Evolutionary conservation across 2,797 vertebrate species (phyloP).

Genomic region (Anniella stebbinsi): DNA sequence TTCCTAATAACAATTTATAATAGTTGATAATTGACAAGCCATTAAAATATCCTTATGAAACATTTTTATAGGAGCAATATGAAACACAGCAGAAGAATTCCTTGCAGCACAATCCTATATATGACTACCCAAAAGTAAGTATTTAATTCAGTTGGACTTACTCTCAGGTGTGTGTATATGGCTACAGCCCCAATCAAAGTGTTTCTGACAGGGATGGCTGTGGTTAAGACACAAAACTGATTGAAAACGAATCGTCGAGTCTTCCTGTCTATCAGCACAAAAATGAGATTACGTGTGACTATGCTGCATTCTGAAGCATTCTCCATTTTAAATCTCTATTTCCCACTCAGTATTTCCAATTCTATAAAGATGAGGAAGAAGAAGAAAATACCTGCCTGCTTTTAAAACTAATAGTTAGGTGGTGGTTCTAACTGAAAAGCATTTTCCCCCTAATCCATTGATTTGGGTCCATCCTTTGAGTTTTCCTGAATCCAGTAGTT

Average conservation of each 20-base stretch:
- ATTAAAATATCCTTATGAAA: background rate
- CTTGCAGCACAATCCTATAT: background rate
- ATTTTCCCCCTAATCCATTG: background rate
- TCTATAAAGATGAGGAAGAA: background rate
- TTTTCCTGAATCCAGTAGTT: background rate
- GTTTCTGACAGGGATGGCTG: background rate
- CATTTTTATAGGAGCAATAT: background rate
- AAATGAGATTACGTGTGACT: background rate
- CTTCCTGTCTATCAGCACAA: background rate
- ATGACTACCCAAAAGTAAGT: conserved; percentile 6
- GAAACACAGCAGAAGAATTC: background rate
- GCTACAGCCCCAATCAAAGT: background rate
- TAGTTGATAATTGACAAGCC: background rate
- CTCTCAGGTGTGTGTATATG: background rate
- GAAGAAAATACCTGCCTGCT: background rate
- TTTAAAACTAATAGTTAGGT: background rate
- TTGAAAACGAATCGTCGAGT: background rate
- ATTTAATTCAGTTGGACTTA: background rate
- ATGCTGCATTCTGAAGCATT: background rate
- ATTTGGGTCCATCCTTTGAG: conserved; percentile 21
- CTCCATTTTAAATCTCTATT: background rate
- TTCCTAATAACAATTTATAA: background rate
- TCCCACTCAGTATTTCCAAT: conserved; percentile 9
- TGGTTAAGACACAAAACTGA: background rate
- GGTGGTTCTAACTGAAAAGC: background rate